Evolutionary conservation across 92 coral and sea anemone species (phyloP), one percentile per base, ranked within the genome.

Genomic region (Porites divaricata): DNA sequence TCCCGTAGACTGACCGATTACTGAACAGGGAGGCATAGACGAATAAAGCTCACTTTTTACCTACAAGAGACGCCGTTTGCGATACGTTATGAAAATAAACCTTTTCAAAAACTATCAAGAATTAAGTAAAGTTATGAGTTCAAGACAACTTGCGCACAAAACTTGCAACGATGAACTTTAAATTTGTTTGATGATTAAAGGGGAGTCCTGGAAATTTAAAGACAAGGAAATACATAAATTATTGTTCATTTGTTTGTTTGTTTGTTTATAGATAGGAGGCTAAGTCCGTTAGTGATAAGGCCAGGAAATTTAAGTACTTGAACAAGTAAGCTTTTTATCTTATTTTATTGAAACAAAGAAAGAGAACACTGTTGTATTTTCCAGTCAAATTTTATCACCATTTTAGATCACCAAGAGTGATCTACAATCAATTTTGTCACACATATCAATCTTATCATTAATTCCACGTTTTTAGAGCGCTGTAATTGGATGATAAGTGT

Each of bases 171-270:
- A 1, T 11, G 53, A 22, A n/a, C 8, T 69, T 22, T 56, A 28
- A 22, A 10, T 16, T 21, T 61, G 8, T 25, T 25, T 63, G 63
- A 58, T 82, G 78, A 72, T 72, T 62, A 21, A 22, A 3, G 86
- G 79, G 86, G 79, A 79, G 75, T 61, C 21, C 79, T 71, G 20
- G 56, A 72, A 54, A 70, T 48, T 80, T 56, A 51, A 50, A 67
- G 83, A 78, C 84, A 90, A 70, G 87, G 62, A 84, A 83, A 86
- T 85, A 79, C 72, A n/a, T 45, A 70, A 89, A 89, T 89, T 89
- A 69, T 76, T 70, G 82, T 74, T 75, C 73, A 81, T 80, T 80
- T 85, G 87, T 67, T 89, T 85, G 64, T 67, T 89, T 85, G 64
- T 80, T 89, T 89, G 78, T 67, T 89, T 89, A 71, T 67, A 78